These are phyloP conservation scores for Yponomeuta plumbellus DNA, from an alignment of 2,888 invertebrate genomes.

Conservation along the genomic window DNA sequence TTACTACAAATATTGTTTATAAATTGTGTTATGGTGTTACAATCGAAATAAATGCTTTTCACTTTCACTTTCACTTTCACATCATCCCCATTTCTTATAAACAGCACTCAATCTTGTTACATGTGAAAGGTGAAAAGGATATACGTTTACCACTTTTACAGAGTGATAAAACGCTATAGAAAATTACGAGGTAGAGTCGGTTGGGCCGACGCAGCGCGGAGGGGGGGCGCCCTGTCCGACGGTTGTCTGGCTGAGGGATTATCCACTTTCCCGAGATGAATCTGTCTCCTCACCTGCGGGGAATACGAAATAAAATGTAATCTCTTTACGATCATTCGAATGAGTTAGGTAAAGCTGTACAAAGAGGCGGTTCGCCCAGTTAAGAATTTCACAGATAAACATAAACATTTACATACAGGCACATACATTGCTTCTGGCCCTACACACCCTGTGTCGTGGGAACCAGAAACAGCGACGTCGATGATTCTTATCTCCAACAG, in stretches of 20 bases:
- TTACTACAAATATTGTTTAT: too few species aligned
- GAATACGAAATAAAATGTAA: slow-evolving; percentile 14
- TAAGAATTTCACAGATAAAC: background rate
- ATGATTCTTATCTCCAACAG: too few species aligned
- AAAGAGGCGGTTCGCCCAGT: background rate
- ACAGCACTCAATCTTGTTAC: background rate
- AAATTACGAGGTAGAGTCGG: background rate
- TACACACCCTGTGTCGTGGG: too few species aligned
- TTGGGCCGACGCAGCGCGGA: too few species aligned
- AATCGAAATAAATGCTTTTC: too few species aligned
- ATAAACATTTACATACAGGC: too few species aligned
- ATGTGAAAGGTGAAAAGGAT: background rate
- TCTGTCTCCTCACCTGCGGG: slow-evolving; percentile 38
- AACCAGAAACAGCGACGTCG: too few species aligned
- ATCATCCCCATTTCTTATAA: too few species aligned
- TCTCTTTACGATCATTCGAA: slow-evolving; percentile 2
- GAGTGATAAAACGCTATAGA: background rate
- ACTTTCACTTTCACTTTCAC: too few species aligned
- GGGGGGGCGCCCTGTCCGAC: background rate
- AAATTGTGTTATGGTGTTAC: too few species aligned
- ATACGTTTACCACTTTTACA: background rate
- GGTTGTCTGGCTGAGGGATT: slow-evolving; percentile 45
- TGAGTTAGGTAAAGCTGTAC: background rate
- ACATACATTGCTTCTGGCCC: too few species aligned
- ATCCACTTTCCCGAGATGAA: slow-evolving; percentile 54